phyloP scores from a whole-genome alignment of 2,113 vertebrate species.

The Synodontis membranacea region DNA sequence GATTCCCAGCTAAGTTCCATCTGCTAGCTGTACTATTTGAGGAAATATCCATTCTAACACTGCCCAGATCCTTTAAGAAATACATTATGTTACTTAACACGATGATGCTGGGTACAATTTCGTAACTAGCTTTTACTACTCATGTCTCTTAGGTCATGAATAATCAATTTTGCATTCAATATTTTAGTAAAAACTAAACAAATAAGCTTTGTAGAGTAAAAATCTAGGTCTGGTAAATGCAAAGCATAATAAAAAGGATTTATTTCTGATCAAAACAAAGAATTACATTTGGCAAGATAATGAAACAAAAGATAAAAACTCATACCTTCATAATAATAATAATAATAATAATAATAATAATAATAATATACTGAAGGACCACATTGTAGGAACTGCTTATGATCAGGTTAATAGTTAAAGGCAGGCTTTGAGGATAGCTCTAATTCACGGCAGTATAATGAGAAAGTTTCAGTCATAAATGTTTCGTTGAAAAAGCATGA shows the following conservation, averaged over 20 bases:
- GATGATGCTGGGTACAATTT: background rate
- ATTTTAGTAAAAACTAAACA: background rate
- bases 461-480: background rate
- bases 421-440: background rate
- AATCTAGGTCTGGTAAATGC: background rate
- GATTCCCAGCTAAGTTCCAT: background rate
- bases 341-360: background rate
- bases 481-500: background rate
- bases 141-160: background rate
- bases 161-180: background rate
- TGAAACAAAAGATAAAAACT: background rate
- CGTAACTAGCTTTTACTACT: background rate
- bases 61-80: background rate
- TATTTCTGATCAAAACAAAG: background rate
- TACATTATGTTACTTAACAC: background rate
- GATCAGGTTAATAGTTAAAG: background rate
- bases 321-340: background rate
- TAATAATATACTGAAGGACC: background rate
- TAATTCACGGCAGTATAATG: background rate
- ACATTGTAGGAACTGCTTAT: background rate
- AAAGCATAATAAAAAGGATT: background rate
- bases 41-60: conserved; percentile 5
- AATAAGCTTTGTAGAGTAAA: background rate
- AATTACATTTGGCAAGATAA: background rate
- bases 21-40: conserved; percentile 11